phyloP scores from a whole-genome alignment of 2,797 vertebrate species.

The Rhinoraja longicauda region DNA sequence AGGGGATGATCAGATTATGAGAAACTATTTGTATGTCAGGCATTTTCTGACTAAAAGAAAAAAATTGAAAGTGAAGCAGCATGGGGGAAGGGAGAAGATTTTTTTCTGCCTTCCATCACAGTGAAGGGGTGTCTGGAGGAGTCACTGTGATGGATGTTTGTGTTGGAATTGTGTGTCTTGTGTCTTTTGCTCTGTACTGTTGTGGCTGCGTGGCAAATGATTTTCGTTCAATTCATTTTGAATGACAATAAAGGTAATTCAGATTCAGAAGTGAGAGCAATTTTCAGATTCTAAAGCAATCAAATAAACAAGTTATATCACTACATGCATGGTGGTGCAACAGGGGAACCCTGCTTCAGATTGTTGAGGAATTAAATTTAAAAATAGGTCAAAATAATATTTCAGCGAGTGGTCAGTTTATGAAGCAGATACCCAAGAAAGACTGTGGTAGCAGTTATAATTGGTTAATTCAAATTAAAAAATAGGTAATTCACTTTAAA shows the following conservation, averaged over 20 bases:
- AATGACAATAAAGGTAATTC: too few relatives aligned
- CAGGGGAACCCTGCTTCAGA: neutral
- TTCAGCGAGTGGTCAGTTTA: neutral
- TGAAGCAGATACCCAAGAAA: neutral
- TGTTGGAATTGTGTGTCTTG: too few relatives aligned
- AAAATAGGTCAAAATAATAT: neutral
- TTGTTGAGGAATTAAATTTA: neutral
- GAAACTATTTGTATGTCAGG: neutral
- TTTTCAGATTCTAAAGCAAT: neutral
- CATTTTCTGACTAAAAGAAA: neutral
- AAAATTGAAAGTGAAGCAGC: too few relatives aligned
- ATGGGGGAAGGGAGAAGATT: too few relatives aligned
- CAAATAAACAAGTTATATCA: neutral
- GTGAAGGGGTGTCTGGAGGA: too few relatives aligned
- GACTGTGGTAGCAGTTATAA: neutral
- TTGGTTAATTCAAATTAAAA: neutral
- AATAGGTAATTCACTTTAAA: neutral
- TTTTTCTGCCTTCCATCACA: too few relatives aligned
- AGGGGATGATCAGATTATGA: neutral
- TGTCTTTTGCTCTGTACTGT: too few relatives aligned
- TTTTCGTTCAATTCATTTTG: too few relatives aligned
- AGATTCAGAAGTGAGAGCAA: neutral
- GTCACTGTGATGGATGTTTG: too few relatives aligned
- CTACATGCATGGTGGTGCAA: neutral
- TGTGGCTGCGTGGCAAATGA: too few relatives aligned